Conservation (phyloP, 2,888 invertebrate genomes). For the Sphaeridia pumilis region DNA sequence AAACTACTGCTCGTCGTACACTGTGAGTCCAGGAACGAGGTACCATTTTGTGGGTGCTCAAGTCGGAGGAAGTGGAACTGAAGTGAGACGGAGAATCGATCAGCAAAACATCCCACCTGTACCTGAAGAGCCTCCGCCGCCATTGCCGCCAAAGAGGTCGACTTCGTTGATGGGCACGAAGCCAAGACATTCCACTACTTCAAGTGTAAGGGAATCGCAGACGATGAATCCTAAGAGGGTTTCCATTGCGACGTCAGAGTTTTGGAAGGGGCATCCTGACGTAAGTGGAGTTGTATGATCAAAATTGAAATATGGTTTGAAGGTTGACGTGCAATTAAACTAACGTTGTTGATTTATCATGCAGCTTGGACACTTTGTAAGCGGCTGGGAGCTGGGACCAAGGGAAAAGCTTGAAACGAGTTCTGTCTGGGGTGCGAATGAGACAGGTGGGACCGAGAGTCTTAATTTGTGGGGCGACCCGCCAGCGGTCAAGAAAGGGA, state of each 20-base stretch:
- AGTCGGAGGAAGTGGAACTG: not conserved
- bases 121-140: slow-evolving; percentile 15
- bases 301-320: too few relatives aligned
- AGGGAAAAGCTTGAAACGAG: slow-evolving; percentile 24
- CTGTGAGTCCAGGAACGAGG: slow-evolving; percentile 3
- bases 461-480: slow-evolving; percentile 33
- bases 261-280: slow-evolving; percentile 35
- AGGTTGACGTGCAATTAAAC: too few relatives aligned
- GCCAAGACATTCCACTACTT: slow-evolving; percentile 1
- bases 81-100: not conserved
- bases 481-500: slow-evolving; percentile 52
- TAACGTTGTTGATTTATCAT: too few relatives aligned
- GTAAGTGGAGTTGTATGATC: slow-evolving; percentile 18
- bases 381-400: slow-evolving; percentile 29
- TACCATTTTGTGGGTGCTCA: not conserved
- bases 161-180: slow-evolving; percentile 20
- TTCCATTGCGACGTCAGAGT: slow-evolving; percentile 33
- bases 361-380: slow-evolving; percentile 32
- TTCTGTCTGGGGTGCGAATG: slow-evolving; percentile 30
- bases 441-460: slow-evolving; percentile 21
- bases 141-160: slow-evolving; percentile 25
- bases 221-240: slow-evolving; percentile 34
- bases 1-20: slow-evolving; percentile 5
- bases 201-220: slow-evolving; percentile 14
- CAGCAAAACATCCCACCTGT: slow-evolving; percentile 1